Evolutionary conservation across 92 coral and sea anemone genomes (phyloP).

Genomic region (Chrysogorgia sp.): DNA sequence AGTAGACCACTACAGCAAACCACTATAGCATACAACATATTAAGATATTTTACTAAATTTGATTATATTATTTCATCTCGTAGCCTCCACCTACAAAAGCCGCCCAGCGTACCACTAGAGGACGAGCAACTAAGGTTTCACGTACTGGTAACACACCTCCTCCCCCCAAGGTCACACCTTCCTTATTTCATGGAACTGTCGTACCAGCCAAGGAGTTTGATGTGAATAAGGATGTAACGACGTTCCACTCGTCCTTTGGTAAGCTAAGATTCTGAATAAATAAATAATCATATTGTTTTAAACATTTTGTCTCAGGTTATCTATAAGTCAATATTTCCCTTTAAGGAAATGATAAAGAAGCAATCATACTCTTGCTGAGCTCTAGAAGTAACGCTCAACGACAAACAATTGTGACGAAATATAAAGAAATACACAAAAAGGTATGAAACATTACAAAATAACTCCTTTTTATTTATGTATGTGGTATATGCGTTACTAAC

Average conservation of each 20-base stretch:
- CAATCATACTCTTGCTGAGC: constrained; percentile 17
- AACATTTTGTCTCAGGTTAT: too few species aligned
- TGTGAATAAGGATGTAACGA: constrained; percentile 15
- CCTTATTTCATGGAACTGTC: constrained; percentile 30
- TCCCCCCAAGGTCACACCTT: not conserved
- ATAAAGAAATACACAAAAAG: constrained; percentile 25
- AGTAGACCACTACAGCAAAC: too few species aligned
- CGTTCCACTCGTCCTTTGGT: constrained; percentile 20
- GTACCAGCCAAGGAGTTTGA: constrained; percentile 17
- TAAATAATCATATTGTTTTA: too few species aligned
- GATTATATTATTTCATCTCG: not conserved
- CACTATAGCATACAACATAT: too few species aligned
- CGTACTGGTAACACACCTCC: constrained; percentile 7
- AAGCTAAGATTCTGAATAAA: too few species aligned
- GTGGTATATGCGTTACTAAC: too few species aligned
- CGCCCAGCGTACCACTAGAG: constrained; percentile 6
- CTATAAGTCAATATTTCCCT: too few species aligned
- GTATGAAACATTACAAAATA: not conserved
- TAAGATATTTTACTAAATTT: not conserved
- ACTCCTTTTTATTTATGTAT: not conserved
- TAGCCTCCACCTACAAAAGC: constrained; percentile 32
- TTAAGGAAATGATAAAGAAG: constrained; percentile 9
- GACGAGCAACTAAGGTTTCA: constrained; percentile 17
- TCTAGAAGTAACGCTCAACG: constrained; percentile 24
- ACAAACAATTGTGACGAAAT: constrained; percentile 18